Evolutionary conservation across 92 coral and sea anemone species (phyloP), one percentile per base, ranked within the genome.

Genomic region (Hydrozoanthus gracilis): DNA sequence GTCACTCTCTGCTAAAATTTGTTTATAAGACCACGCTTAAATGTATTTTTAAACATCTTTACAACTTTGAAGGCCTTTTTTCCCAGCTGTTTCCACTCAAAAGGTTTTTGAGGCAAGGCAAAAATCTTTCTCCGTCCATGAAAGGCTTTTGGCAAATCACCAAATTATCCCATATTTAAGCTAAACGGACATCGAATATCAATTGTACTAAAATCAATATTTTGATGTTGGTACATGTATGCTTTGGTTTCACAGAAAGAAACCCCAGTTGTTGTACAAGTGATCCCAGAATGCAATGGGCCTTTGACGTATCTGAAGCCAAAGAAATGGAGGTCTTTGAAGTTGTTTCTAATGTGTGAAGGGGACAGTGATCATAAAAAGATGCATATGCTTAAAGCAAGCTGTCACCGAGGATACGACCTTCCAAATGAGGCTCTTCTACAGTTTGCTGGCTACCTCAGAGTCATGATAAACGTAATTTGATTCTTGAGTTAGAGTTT

Each of bases 311-410:
- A 56, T 27, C 6, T 78, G 15, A 56, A 0, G 8, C 83, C 83
- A 14, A 10, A 10, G 44, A 76, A 76, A 54, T 76, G 82, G 82
- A 76, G 45, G 13, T 44, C 71, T 7, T 12, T 78, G 20, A 78
- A 58, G 71, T 58, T 78, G 83, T 78, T 56, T 46, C 71, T 78
- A 2, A 56, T 58, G 83, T 78, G 83, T 44, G 83, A 78, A 15
- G 83, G 83, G 60, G 48, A 78, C 64, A 64, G 46, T 14, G 8
- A 60, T 45, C 71, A 6, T 7, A 44, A 44, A 2, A 27, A 56
- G 7, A 58, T 61, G 64, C 83, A 78, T 35, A 44, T 61, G 83
- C 83, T 78, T 44, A 44, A 78, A 3, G 16, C 69, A 58, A n/a
- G 14, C 13, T 44, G 54, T 47, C 83, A 78, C 83, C 58, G 45